Evolutionary conservation across 2,113 vertebrate genomes (phyloP).

Genomic region (Syngnathus scovelli): DNA sequence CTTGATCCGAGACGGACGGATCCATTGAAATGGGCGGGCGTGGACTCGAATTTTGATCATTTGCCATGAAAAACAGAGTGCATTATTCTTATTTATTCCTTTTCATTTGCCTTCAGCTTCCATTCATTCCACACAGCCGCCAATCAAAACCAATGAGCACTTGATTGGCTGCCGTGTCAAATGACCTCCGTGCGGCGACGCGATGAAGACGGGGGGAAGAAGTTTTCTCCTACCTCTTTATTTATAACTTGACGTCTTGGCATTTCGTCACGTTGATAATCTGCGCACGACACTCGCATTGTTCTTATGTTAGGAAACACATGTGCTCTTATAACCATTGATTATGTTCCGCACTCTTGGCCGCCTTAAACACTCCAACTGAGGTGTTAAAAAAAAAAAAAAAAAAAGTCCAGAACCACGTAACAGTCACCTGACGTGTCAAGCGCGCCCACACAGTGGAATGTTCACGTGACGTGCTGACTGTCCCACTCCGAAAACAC

Average conservation of each 20-base stretch:
- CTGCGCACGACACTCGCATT: not conserved
- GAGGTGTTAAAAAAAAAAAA: not conserved
- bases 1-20: no score
- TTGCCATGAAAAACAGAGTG: not conserved
- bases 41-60: not conserved
- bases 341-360: not conserved
- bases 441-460: no score
- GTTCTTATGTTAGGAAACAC: not conserved
- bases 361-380: not conserved
- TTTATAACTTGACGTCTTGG: not conserved
- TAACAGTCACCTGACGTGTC: not conserved
- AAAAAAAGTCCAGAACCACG: not conserved
- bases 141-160: not conserved
- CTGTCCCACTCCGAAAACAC: not conserved
- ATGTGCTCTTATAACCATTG: not conserved
- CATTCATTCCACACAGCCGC: not conserved
- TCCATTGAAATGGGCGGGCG: constrained; percentile 9
- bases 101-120: not conserved
- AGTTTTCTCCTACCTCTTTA: not conserved
- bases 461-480: not conserved
- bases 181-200: not conserved
- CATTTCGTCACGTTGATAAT: not conserved
- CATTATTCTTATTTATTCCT: not conserved
- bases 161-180: not conserved
- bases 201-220: no score